phyloP scores from a whole-genome alignment of 2,113 vertebrate species.

The Chlorodrepanis virens region DNA sequence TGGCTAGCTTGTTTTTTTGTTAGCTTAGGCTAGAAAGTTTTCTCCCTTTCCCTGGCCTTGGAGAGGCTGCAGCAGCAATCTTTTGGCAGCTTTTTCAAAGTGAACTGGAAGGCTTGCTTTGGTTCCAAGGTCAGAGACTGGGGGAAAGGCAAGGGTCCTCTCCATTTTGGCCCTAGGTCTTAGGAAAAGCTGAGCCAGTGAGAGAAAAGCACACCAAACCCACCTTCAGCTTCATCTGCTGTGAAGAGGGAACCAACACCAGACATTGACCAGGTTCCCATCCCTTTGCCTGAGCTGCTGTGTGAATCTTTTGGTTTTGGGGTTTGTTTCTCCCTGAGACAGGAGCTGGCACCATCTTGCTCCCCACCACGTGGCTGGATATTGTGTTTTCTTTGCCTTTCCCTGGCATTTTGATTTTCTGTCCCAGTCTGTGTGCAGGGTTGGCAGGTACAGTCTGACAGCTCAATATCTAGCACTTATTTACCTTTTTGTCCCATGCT shows the following conservation, averaged over 20 bases:
- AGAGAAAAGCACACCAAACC: neutral
- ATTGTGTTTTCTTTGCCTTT: neutral
- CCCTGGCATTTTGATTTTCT: neutral
- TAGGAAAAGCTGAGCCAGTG: neutral
- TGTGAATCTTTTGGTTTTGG: accelerated
- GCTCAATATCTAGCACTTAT: neutral
- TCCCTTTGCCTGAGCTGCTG: neutral
- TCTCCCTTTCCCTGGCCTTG: neutral
- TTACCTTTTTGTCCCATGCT: neutral
- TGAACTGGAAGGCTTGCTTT: neutral
- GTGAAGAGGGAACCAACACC: neutral
- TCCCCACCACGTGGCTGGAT: neutral
- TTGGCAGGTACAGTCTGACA: neutral
- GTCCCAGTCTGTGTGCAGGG: accelerated
- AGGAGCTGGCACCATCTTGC: neutral
- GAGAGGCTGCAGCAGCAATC: neutral
- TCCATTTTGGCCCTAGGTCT: neutral
- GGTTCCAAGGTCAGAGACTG: neutral
- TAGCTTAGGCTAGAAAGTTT: neutral
- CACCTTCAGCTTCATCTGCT: neutral
- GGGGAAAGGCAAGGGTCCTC: neutral
- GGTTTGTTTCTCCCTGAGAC: neutral
- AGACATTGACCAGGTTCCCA: neutral
- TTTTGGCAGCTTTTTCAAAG: accelerated
- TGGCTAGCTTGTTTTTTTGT: neutral